Evolutionary conservation across 2,888 invertebrate species (phyloP), one percentile per base, ranked within the genome.

Genomic region (Liposcelis brunnea): DNA sequence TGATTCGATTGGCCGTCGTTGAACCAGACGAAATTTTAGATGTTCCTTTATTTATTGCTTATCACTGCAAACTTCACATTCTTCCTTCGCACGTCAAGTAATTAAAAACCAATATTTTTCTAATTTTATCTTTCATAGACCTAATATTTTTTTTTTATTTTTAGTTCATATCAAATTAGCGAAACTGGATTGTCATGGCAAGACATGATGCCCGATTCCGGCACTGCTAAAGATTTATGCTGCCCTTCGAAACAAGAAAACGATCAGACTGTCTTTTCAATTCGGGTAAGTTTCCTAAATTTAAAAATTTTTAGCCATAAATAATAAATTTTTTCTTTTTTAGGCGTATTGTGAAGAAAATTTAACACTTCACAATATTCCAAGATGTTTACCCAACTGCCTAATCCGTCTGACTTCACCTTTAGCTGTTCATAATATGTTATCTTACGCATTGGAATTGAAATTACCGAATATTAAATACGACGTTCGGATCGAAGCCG

Each of bases 111-210:
- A 18, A 14, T 44, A 18, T n/a, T 1, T 34, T 31, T 12, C 26
- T 31, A 35, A 16, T 34, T 18, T 18, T 15, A 8, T 4, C 19
- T 26, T 36, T 42, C 12, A 33, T 47, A 31, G 11, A 43, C 14
- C 35, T 38, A 45, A 21, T 42, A 10, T 10, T 40, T 14, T 43
- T 1, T 12, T 43, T 38, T n/a, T n/a, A n/a, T n/a, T n/a, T 43
- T 19, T 31, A 77, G 74, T 53, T 77, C 76, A 48, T 80, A 80
- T 57, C 75, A 78, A 54, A 72, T 77, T 10, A 77, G 80, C 21
- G 73, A 74, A 1, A 71, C 71, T 47, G 78, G 80, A 1, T 72
- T 85, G 36, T 84, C 81, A 77, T 86, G 85, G 85, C 76, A 74
- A 64, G 83, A 85, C 52, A 61, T 85, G 48, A 75, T 74, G 1